phyloP scores from a whole-genome alignment of 2,113 vertebrate genomes.

The Sclerurus mexicanus region DNA sequence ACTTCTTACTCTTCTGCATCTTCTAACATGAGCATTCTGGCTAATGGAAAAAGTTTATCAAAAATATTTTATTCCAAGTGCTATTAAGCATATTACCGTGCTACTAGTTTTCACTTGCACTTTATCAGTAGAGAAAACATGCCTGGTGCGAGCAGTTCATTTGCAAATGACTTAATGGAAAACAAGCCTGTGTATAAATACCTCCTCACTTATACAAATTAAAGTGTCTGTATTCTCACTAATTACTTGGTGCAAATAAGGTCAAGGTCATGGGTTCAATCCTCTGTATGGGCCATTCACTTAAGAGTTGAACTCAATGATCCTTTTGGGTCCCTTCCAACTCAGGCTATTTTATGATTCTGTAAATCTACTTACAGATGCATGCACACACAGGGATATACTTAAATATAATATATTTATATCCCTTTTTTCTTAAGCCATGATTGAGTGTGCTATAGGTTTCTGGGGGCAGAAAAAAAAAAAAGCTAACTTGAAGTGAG shows the following conservation, averaged over 20 bases:
- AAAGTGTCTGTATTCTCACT: neutral
- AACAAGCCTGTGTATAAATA: neutral
- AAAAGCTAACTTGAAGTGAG: neutral
- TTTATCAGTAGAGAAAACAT: neutral
- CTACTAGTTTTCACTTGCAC: neutral
- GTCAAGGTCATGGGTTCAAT: neutral
- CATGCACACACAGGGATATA: neutral
- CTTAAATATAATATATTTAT: neutral
- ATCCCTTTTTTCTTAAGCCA: neutral
- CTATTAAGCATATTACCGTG: neutral
- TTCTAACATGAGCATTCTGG: neutral
- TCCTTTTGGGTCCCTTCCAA: neutral
- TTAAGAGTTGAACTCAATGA: neutral
- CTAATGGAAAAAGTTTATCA: neutral
- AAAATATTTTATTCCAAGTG: neutral
- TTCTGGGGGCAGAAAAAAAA: neutral
- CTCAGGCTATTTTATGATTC: neutral
- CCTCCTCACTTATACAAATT: neutral
- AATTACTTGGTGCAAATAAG: neutral
- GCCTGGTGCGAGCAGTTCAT: neutral
- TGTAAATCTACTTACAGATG: neutral
- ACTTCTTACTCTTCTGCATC: neutral
- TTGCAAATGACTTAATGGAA: neutral
- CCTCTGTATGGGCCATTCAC: neutral
- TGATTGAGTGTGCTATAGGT: neutral